These are phyloP conservation scores for Sebastes kiyomatsui DNA, from an alignment of 2,797 vertebrate genomes.

Conservation along the genomic window DNA sequence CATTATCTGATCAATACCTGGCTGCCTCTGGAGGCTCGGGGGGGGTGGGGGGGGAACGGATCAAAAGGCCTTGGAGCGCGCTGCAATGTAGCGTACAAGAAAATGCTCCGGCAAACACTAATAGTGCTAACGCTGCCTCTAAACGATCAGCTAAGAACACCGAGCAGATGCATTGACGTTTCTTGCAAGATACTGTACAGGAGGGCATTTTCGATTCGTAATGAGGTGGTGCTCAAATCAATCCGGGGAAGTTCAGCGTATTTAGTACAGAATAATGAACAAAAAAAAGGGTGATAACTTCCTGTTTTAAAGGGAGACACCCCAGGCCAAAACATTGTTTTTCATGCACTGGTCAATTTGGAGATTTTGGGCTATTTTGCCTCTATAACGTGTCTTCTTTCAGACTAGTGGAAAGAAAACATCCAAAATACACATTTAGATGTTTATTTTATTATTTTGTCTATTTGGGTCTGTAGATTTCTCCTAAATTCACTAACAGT, in stretches of 20 bases:
- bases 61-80: constrained; percentile 61
- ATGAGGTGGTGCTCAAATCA: constrained; percentile 21
- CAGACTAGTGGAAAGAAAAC: no score
- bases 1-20: constrained; percentile 75
- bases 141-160: constrained; percentile 29
- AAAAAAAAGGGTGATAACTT: background rate
- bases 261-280: background rate
- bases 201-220: constrained; percentile 4
- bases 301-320: background rate
- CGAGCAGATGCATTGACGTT: constrained; percentile 9
- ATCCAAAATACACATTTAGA: no score
- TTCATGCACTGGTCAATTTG: no score
- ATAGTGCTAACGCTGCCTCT: constrained; percentile 45
- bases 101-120: constrained; percentile 63
- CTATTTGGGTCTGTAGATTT: no score
- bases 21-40: constrained; percentile 52
- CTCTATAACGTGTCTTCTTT: no score
- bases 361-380: no score
- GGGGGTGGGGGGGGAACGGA: background rate
- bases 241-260: background rate
- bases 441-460: no score
- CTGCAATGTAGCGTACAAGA: constrained; percentile 40
- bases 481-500: no score
- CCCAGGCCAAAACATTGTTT: background rate
- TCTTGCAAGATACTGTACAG: background rate